A percentile compares a stretch with the other conserved stretches of the same genome.
Conservation (phyloP, 53 echinoderm and acorn worm species). For the Temnopleurus reevesii region DNA sequence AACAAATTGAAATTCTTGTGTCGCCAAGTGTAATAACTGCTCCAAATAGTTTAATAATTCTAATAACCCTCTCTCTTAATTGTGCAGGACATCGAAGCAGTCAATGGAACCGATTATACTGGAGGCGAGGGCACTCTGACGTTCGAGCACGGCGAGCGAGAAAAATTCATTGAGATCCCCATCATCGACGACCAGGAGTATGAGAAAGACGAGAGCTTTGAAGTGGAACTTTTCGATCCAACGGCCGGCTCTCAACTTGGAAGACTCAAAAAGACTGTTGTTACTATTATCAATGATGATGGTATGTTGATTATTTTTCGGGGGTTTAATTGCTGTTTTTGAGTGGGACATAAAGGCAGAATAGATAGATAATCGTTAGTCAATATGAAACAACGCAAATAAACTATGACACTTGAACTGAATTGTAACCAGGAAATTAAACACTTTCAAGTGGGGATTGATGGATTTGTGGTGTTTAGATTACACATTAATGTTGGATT, state of each 20-base stretch:
- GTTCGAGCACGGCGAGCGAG: constrained; percentile 94
- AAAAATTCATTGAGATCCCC: constrained; percentile 92
- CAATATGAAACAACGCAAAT: no score
- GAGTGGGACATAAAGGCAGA: no score
- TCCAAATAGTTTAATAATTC: no score
- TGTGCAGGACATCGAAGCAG: constrained; percentile 81
- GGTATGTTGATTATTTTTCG: constrained; percentile 61
- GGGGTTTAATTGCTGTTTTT: background rate
- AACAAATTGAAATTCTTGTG: no score
- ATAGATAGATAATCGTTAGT: no score
- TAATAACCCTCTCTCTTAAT: background rate
- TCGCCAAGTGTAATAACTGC: no score
- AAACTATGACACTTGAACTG: no score
- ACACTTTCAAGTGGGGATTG: no score
- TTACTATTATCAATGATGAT: constrained; percentile 96
- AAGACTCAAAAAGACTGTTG: constrained; percentile 91
- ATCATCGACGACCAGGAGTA: constrained; percentile 98
- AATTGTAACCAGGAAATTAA: no score
- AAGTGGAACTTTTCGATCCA: constrained; percentile 87
- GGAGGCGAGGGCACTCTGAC: constrained; percentile 82
- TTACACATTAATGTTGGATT: no score
- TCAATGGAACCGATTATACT: constrained; percentile 83
- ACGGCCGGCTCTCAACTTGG: constrained; percentile 90
- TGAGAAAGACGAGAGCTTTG: constrained; percentile 97
- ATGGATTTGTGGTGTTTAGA: no score